Conservation (phyloP, 2,888 invertebrate species). For the Axea sp. region DNA sequence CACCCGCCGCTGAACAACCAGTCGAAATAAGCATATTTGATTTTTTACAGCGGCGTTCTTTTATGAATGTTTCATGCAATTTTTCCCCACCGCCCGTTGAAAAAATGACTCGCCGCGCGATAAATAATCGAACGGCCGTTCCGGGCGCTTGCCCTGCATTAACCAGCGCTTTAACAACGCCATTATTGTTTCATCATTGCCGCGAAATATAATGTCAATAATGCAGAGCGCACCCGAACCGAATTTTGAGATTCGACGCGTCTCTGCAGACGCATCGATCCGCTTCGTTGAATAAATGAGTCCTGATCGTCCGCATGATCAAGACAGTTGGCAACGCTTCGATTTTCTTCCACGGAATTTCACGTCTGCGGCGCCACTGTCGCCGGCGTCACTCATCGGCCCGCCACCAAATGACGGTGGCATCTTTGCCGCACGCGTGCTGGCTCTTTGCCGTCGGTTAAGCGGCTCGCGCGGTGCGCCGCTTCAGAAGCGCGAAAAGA, state of each 20-base stretch:
- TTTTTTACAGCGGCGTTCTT: slow-evolving; percentile 12
- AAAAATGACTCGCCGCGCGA: too few relatives aligned
- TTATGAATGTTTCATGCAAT: slow-evolving; percentile 19
- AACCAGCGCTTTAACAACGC: slow-evolving; percentile 17
- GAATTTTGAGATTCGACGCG: slow-evolving; percentile 40
- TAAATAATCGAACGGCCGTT: too few relatives aligned
- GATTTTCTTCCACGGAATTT: too few relatives aligned
- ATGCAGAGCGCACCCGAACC: slow-evolving; percentile 12
- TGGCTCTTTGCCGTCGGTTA: too few relatives aligned
- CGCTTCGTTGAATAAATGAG: slow-evolving; percentile 29
- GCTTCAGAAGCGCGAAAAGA: slow-evolving; percentile 16
- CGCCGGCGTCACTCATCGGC: too few relatives aligned
- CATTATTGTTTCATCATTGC: slow-evolving; percentile 17
- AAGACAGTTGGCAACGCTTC: slow-evolving; percentile 20
- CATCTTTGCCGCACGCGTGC: too few relatives aligned
- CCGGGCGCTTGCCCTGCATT: not conserved
- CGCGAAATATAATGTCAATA: slow-evolving; percentile 33
- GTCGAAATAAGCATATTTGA: slow-evolving; percentile 62
- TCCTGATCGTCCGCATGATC: slow-evolving; percentile 21
- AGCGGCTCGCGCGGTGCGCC: too few relatives aligned
- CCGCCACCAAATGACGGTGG: too few relatives aligned
- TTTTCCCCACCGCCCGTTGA: too few relatives aligned
- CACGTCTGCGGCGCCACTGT: too few relatives aligned
- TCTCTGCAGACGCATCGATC: slow-evolving; percentile 43
- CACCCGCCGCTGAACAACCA: slow-evolving; percentile 61